These are phyloP conservation scores for Thermophis baileyi DNA, from an alignment of 2,113 vertebrate genomes.

Conservation along the genomic window DNA sequence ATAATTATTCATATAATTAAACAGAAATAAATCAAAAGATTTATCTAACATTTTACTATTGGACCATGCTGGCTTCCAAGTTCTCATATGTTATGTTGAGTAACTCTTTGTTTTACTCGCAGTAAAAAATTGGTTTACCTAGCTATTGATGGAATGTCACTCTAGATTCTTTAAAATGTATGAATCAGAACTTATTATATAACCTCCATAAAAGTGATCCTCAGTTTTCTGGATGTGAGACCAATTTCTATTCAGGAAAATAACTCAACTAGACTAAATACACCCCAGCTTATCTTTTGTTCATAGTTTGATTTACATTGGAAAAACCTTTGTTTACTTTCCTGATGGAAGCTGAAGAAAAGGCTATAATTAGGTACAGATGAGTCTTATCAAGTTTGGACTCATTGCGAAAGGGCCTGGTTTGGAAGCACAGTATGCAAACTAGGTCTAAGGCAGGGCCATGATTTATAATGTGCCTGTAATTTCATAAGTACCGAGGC, in stretches of 20 bases:
- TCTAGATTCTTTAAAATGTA: background rate
- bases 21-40: background rate
- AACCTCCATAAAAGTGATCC: background rate
- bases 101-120: background rate
- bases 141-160: background rate
- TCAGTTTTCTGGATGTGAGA: background rate
- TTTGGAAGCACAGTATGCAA: background rate
- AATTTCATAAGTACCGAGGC: background rate
- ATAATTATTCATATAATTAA: background rate
- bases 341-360: background rate
- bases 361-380: background rate
- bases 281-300: background rate
- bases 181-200: background rate
- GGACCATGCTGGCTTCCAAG: background rate
- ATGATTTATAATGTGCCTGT: background rate
- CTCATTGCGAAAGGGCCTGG: background rate
- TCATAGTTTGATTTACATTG: background rate
- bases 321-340: background rate
- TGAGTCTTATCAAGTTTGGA: background rate
- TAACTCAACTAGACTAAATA: background rate
- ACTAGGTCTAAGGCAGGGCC: background rate
- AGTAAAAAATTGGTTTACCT: no score
- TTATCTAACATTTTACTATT: background rate
- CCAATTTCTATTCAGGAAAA: accelerated
- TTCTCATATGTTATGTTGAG: background rate